Conservation (phyloP, 2,888 invertebrate genomes). For the Orchesella flavescens region DNA sequence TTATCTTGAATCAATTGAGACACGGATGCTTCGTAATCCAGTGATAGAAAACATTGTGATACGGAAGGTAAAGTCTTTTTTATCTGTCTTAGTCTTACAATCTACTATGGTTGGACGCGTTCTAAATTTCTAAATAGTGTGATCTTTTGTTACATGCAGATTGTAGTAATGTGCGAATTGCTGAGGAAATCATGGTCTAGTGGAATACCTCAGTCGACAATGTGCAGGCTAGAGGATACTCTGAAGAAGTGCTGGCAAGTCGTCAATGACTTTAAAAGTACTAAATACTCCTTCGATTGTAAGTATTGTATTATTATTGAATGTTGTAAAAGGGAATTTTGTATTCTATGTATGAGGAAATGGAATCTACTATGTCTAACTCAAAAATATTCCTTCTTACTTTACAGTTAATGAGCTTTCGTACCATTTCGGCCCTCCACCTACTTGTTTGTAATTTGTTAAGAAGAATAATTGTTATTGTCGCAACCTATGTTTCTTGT, state of each 20-base stretch:
- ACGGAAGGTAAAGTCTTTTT: slow-evolving; percentile 53
- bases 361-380: no score
- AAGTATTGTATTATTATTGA: slow-evolving; percentile 22
- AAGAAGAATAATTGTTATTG: no score
- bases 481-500: no score
- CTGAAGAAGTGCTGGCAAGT: slow-evolving; percentile 67
- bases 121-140: no score
- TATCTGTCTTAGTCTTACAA: neutral
- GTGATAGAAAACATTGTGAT: slow-evolving; percentile 64
- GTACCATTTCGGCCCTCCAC: slow-evolving; percentile 63
- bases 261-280: slow-evolving; percentile 41
- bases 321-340: no score
- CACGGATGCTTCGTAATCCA: slow-evolving; percentile 58
- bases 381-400: no score
- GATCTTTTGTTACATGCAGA: slow-evolving; percentile 42
- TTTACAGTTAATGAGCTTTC: slow-evolving; percentile 64
- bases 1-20: slow-evolving; percentile 62
- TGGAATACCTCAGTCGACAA: slow-evolving; percentile 40
- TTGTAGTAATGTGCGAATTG: slow-evolving; percentile 54
- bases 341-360: no score
- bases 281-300: slow-evolving; percentile 50
- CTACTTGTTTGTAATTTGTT: slow-evolving; percentile 43
- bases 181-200: slow-evolving; percentile 53
- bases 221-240: slow-evolving; percentile 57
- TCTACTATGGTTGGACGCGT: no score